These are phyloP conservation scores for Panagrolaimus sp. DNA, from an alignment of 1,140 invertebrate species.

Conservation along the genomic window DNA sequence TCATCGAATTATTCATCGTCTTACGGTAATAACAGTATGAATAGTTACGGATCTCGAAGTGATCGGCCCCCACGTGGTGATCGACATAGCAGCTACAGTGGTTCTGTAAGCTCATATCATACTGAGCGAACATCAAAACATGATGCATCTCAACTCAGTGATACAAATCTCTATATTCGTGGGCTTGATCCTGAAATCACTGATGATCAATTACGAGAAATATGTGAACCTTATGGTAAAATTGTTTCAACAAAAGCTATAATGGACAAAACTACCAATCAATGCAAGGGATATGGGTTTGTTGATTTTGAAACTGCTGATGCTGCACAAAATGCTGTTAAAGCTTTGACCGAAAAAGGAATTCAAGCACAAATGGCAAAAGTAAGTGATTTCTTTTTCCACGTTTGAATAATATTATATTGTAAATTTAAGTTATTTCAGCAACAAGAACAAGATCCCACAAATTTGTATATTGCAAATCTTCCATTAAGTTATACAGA, in stretches of 20 bases:
- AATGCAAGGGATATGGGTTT: constrained; percentile 99
- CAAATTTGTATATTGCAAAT: constrained; percentile 97
- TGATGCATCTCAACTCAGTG: constrained; percentile 14
- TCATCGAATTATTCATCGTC: constrained; percentile 17
- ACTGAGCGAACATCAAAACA: constrained; percentile 8
- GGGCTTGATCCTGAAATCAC: constrained; percentile 88
- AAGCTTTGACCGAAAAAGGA: constrained; percentile 80
- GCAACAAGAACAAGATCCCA: constrained; percentile 99
- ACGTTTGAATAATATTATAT: constrained; percentile 18
- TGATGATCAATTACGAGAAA: constrained; percentile 88
- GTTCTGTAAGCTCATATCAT: constrained; percentile 5
- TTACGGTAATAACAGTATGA: constrained; percentile 1
- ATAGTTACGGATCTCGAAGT: background rate
- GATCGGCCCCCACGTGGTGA: constrained; percentile 1
- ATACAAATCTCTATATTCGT: constrained; percentile 96
- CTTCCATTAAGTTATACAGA: constrained; percentile 86
- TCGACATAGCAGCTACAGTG: constrained; percentile 12
- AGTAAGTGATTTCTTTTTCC: constrained; percentile 69
- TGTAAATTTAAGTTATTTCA: constrained; percentile 62
- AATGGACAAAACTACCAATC: constrained; percentile 96
- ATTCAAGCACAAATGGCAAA: constrained; percentile 99
- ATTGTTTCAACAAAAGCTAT: constrained; percentile 88
- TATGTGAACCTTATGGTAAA: constrained; percentile 85
- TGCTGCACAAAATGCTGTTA: constrained; percentile 87
- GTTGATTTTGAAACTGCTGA: constrained; percentile 94